Percentiles rank a stretch among this genome's conserved stretches.
Evolutionary conservation across 1,140 invertebrate species (phyloP).

Genomic region (Halesus radiatus): DNA sequence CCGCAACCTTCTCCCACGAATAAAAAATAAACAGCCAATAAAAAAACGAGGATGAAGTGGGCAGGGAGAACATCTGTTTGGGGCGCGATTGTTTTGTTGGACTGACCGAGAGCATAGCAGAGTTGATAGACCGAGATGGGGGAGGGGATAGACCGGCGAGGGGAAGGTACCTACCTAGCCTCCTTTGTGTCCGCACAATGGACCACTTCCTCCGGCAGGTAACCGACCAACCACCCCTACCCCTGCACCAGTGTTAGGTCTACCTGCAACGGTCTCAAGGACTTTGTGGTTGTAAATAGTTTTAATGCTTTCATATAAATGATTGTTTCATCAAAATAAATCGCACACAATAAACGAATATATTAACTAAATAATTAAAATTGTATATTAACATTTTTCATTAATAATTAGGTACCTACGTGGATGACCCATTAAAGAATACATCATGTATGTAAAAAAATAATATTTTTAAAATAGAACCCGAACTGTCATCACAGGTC

Average conservation of each 20-base stretch:
- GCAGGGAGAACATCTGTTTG: slow-evolving; percentile 51
- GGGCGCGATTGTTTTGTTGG: slow-evolving; percentile 45
- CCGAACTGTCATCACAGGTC: too few species aligned
- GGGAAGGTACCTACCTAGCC: background rate
- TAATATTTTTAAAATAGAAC: too few species aligned
- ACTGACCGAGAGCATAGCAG: too few species aligned
- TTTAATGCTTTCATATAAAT: too few species aligned
- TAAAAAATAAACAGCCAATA: slow-evolving; percentile 17
- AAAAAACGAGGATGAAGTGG: slow-evolving; percentile 40
- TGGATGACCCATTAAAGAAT: too few species aligned
- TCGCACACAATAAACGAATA: too few species aligned
- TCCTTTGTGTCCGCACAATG: slow-evolving; percentile 3
- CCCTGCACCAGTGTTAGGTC: background rate
- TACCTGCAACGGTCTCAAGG: slow-evolving; percentile 1
- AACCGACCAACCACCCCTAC: slow-evolving; percentile 18
- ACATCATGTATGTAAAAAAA: too few species aligned
- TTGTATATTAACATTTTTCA: too few species aligned
- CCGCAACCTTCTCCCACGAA: slow-evolving; percentile 46
- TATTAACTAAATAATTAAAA: too few species aligned
- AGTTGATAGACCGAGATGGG: background rate
- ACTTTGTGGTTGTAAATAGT: background rate
- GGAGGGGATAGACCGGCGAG: background rate
- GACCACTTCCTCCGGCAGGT: slow-evolving; percentile 54
- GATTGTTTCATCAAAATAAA: too few species aligned
- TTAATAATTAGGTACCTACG: too few species aligned